Base-by-base conservation (phyloP, 2,888 invertebrate species). In the Drosophila macrospina region DNA sequence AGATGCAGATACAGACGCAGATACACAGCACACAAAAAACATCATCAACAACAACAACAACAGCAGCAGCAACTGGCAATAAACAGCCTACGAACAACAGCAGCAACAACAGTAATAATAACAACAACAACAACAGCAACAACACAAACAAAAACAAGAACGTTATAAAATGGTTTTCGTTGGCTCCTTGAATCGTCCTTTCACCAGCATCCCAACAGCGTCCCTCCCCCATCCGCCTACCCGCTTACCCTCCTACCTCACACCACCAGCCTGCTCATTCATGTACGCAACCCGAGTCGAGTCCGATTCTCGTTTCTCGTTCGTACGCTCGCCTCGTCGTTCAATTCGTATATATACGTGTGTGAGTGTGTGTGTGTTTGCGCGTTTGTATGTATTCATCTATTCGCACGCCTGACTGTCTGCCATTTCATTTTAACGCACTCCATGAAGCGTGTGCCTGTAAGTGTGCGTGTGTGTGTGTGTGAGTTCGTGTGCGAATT, bases 151-250 rank as follows among this genome's bases (percentile, higher is more conserved):
- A 36, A 36, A 72, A 51, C 72, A 65, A 48, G 59, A 61, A 50
- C 34, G 56, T 52, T 63, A 61, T 64, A 71, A 80, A 83, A 80
- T 80, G 77, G 66, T 82, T 82, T 79, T 86, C 76, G 61, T 66
- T 87, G 88, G 86, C 82, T 83, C 88, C 82, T 83, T 87, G 66
- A 87, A 79, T 87, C 83, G 88, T 83, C 82, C 88, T 85, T 82
- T 81, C 60, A 57, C 70, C 60, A 61, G 45, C 54, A 55, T 48
- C 74, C 44, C 42, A 20, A 20, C 20, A 20, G 20, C 20, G 20
- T 5, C n/a, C 26, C 48, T 1, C 32, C 4, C 11, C 16, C 26
- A 4, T 20, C 7, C 20, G 5, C 13, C 16, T 32, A 16, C 24
- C 34, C 15, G 16, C 20, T 13, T 13, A 8, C 10, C 39, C 24